Evolutionary conservation across 2,888 invertebrate genomes (phyloP), one percentile per base, ranked within the genome.

Genomic region (Zhuqinia jingwanae): DNA sequence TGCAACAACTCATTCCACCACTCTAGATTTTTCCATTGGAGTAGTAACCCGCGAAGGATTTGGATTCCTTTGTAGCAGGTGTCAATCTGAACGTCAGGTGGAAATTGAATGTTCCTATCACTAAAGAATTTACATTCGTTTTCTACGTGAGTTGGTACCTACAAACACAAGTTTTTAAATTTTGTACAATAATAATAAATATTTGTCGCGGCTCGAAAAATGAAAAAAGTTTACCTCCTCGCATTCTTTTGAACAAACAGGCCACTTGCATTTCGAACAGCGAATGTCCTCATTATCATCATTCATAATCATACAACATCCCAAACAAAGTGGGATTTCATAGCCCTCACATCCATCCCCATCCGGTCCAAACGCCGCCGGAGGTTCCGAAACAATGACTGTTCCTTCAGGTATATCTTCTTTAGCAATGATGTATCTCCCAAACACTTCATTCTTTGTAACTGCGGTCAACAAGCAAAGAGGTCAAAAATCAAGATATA

Each of bases 191-290:
- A 11, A 42, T 8, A 8, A 5, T 42, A n/a, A 56, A n/a, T 15
- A 56, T 56, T 5, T n/a, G 56, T n/a, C 5, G 56, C 17, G 6
- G 56, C 5, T 56, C n/a, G n/a, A n/a, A n/a, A n/a, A n/a, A 1
- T 68, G n/a, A 42, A 50, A 15, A 1, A 25, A 75, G n/a, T 53
- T 70, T 79, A 89, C 88, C 30, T 85, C 65, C 65, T 94, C 94
- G 92, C 97, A 97, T 81, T 94, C 93, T 13, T 93, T 93, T 0
- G 94, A 94, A 92, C 97, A 97, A 91, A 96, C 93, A 0, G 97
- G 96, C 97, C 97, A 97, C 0, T 96, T 96, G 90, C 97, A 97
- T 88, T 94, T 93, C 20, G 93, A 92, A 91, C 96, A 96, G 0
- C 93, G 82, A 36, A 73, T 56, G 1, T 58, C 60, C 63, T 89